These are phyloP conservation scores for Plusia festucae DNA, from an alignment of 2,888 invertebrate genomes.

Conservation along the genomic window DNA sequence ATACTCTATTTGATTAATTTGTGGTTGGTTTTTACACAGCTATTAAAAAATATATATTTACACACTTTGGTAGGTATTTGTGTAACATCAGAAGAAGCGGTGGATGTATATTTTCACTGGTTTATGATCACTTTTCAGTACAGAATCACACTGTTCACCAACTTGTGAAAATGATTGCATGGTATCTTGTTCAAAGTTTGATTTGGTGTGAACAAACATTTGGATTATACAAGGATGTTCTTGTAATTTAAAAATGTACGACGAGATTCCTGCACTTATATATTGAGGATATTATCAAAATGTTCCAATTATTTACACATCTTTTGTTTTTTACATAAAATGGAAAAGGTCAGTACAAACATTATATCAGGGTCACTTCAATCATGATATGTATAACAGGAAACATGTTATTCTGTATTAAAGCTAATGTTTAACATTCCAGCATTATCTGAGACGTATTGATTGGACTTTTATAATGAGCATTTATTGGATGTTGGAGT, in stretches of 20 bases:
- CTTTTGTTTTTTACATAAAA: slow-evolving; percentile 68
- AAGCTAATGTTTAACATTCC: slow-evolving; percentile 89
- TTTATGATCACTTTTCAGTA: slow-evolving; percentile 87
- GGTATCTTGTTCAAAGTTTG: slow-evolving; percentile 53
- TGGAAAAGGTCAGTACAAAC: slow-evolving; percentile 84
- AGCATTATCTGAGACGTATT: slow-evolving; percentile 85
- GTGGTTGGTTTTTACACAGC: slow-evolving; percentile 63
- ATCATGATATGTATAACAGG: slow-evolving; percentile 77
- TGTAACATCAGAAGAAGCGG: slow-evolving; percentile 60
- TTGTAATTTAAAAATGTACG: slow-evolving; percentile 56
- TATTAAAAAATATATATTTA: slow-evolving; percentile 39
- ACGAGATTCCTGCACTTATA: slow-evolving; percentile 65
- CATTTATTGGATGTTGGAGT: slow-evolving; percentile 86
- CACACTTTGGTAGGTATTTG: slow-evolving; percentile 69
- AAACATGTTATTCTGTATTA: slow-evolving; percentile 84
- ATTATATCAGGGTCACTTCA: slow-evolving; percentile 78
- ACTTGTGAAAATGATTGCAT: slow-evolving; percentile 75
- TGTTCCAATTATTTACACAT: slow-evolving; percentile 72
- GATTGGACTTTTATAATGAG: slow-evolving; percentile 86
- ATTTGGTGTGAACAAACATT: slow-evolving; percentile 52
- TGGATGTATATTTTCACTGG: slow-evolving; percentile 80
- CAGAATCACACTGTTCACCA: slow-evolving; percentile 80
- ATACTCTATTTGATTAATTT: slow-evolving; percentile 50
- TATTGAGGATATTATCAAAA: slow-evolving; percentile 67
- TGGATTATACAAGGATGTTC: slow-evolving; percentile 59